Evolutionary conservation across 2,113 vertebrate species (phyloP).

Genomic region (Hippocampus guttulatus): DNA sequence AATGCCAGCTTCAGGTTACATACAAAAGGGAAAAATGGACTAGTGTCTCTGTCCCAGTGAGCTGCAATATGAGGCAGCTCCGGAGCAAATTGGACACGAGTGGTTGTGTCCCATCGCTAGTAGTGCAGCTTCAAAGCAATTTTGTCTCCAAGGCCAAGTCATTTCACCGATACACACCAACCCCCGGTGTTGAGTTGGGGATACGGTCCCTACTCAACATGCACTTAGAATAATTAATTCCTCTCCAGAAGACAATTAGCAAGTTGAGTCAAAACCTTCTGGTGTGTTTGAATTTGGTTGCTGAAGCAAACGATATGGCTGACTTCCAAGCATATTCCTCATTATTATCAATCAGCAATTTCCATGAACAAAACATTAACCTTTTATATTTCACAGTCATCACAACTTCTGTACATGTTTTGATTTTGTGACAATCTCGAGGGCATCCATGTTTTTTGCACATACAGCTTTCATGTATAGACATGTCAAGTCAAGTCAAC

Average conservation of each 20-base stretch:
- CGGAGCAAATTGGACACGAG: constrained; percentile 59
- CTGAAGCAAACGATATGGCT: constrained; percentile 27
- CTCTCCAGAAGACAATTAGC: constrained; percentile 56
- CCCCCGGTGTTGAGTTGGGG: constrained; percentile 31
- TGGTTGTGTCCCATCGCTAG: constrained; percentile 40
- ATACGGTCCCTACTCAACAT: constrained; percentile 27
- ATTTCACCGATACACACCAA: constrained; percentile 14
- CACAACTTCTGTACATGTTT: neutral
- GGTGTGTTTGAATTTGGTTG: constrained; percentile 30
- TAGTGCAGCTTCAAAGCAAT: constrained; percentile 52
- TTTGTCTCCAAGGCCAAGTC: constrained; percentile 29
- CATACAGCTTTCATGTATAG: too few relatives aligned
- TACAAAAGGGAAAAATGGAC: constrained; percentile 46
- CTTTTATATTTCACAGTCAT: neutral
- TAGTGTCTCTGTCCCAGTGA: constrained; percentile 35
- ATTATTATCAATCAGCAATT: neutral
- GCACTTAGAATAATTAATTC: constrained; percentile 35
- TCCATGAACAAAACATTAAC: neutral
- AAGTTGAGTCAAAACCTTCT: constrained; percentile 40
- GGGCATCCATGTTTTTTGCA: too few relatives aligned
- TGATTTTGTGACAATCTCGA: too few relatives aligned
- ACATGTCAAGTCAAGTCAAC: too few relatives aligned
- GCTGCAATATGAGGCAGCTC: constrained; percentile 47
- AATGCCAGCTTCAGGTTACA: constrained; percentile 37
- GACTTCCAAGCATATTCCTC: neutral